These are phyloP conservation scores for Malurus splendens DNA, from an alignment of 2,797 vertebrate species.

Conservation along the genomic window DNA sequence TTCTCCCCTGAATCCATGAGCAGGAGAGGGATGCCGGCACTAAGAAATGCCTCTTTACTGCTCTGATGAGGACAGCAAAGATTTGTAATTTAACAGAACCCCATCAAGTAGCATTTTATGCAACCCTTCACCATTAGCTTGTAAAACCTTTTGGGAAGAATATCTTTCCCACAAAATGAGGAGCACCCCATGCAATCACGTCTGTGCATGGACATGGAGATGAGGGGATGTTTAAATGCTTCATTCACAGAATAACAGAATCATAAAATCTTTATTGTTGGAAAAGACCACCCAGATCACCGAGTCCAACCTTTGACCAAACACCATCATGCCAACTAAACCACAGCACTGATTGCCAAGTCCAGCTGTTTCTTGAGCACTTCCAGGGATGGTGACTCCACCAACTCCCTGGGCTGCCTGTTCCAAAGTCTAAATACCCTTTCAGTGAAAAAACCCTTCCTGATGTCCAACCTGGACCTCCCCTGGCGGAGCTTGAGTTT, in stretches of 20 bases:
- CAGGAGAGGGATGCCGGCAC: background rate
- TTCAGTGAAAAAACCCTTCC: background rate
- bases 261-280: background rate
- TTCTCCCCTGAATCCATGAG: background rate
- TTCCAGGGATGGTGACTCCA: background rate
- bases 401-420: background rate
- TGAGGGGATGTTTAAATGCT: background rate
- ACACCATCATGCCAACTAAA: background rate
- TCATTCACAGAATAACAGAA: background rate
- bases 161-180: background rate
- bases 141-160: background rate
- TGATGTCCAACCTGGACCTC: background rate
- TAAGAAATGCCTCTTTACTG: background rate
- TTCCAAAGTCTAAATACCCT: background rate
- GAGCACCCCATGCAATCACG: background rate
- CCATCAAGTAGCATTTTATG: background rate
- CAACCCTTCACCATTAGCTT: background rate
- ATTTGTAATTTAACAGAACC: background rate
- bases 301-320: background rate
- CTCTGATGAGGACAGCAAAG: background rate
- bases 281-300: background rate
- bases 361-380: background rate
- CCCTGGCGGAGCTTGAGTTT: background rate
- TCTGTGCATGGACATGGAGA: background rate
- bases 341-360: fast-evolving